Evolutionary conservation across 2,797 vertebrate species (phyloP), one percentile per base, ranked within the genome.

Genomic region (Balearica regulorum): DNA sequence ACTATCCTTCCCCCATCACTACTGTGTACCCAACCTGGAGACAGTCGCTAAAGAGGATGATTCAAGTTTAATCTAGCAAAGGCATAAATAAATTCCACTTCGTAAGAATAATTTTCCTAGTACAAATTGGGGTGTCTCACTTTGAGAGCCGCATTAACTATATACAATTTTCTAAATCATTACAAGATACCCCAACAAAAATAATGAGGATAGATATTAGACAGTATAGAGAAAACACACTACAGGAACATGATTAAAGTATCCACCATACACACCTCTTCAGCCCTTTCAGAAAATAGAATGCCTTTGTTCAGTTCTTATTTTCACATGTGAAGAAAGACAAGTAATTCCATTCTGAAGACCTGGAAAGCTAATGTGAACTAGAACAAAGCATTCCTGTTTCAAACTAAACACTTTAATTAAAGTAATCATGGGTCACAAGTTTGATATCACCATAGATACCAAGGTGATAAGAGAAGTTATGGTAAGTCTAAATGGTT

Each of bases 361-460:
- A 90, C 24, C 46, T 70, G 41, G 48, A 96, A 96, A 76, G 22
- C 29, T 75, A 69, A 88, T 35, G 2, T 73, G 73, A 87, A 73
- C 55, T 24, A 88, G 54, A 91, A 95, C 75, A 94, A 89, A 87
- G 78, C 83, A 94, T 43, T 86, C 69, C 86, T 83, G 60, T 82
- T 90, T 87, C 73, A 91, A 93, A 87, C 69, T 10, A 39, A 93
- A 84, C 70, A 90, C 64, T 92, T 94, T 60, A 90, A 87, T 81
- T 57, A 65, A 92, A 95, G 61, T 41, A 61, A 93, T 69, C 62
- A 75, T 5, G 11, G 89, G 89, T 87, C 90, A 89, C 75, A 88
- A 94, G 90, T 81, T 87, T 86, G 90, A 5, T 83, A 93, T 72
- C 75, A 75, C 86, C 78, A 48, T 53, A 93, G 90, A 94, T 53